These are phyloP conservation scores for Hippocampus zosterae DNA, from an alignment of 2,113 vertebrate genomes.

Conservation along the genomic window DNA sequence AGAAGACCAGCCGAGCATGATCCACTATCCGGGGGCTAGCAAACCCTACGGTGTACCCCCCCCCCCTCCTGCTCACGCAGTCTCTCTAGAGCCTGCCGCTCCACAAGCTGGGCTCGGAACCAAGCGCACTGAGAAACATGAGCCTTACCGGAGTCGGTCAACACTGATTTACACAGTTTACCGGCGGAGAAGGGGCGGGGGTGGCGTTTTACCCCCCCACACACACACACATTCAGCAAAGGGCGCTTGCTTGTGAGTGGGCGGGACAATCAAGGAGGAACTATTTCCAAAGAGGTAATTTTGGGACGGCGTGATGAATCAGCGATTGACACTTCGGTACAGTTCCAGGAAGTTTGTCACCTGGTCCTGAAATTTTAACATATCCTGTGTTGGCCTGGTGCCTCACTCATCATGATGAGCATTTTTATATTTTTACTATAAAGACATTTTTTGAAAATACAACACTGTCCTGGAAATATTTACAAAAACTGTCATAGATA, in stretches of 20 bases:
- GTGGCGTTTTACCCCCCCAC: not conserved
- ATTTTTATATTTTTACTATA: not conserved
- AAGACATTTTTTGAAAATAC: too few species aligned
- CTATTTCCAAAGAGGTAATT: conserved; percentile 32
- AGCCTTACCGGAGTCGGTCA: conserved; percentile 79
- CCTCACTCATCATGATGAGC: too few species aligned
- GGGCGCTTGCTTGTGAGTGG: conserved; percentile 17
- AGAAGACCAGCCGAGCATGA: conserved; percentile 6
- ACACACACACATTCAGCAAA: conserved; percentile 41
- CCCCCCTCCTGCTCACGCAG: conserved; percentile 40
- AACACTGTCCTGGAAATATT: too few species aligned
- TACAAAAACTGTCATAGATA: too few species aligned
- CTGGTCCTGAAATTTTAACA: not conserved
- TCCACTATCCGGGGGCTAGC: conserved; percentile 31
- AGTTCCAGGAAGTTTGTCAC: not conserved
- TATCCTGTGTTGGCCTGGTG: not conserved
- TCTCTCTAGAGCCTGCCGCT: conserved; percentile 64
- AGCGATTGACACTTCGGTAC: conserved; percentile 32
- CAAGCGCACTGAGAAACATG: conserved; percentile 80
- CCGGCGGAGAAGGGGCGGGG: conserved; percentile 72
- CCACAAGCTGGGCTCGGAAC: conserved; percentile 74
- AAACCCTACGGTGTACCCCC: conserved; percentile 47
- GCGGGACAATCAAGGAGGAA: conserved; percentile 19
- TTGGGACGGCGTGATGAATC: conserved; percentile 39
- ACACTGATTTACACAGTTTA: conserved; percentile 64